A percentile compares a stretch with the other conserved stretches of the same genome.
Conservation (phyloP, 2,888 invertebrate genomes). For the Scaptomyza parva region DNA sequence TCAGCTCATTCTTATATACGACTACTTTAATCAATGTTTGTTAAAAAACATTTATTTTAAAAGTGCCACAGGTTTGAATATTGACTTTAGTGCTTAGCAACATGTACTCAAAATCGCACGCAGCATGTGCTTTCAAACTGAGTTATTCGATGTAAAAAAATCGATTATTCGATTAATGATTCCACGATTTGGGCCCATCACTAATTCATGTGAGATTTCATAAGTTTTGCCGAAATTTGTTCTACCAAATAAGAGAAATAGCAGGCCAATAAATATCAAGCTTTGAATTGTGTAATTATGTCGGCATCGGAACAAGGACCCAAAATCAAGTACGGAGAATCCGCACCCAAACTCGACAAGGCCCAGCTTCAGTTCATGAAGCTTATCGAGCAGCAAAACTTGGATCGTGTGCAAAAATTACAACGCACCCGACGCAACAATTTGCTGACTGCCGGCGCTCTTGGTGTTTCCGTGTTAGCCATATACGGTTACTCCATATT, state of each 20-base stretch:
- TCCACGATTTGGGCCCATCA: slow-evolving; percentile 14
- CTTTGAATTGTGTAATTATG: slow-evolving; percentile 66
- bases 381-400: slow-evolving; percentile 91
- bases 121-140: background rate
- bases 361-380: slow-evolving; percentile 92
- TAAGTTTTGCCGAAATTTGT: slow-evolving; percentile 51
- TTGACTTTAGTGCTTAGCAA: background rate
- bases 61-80: background rate
- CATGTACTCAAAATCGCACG: background rate
- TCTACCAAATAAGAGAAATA: slow-evolving; percentile 11
- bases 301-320: slow-evolving; percentile 75
- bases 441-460: slow-evolving; percentile 87
- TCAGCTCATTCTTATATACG: too few relatives aligned
- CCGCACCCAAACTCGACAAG: slow-evolving; percentile 85
- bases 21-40: too few relatives aligned
- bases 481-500: slow-evolving; percentile 95
- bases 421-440: slow-evolving; percentile 88
- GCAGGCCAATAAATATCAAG: slow-evolving; percentile 5
- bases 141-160: background rate
- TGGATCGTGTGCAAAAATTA: slow-evolving; percentile 89
- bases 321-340: slow-evolving; percentile 83
- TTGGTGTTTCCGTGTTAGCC: slow-evolving; percentile 89
- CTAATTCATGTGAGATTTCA: slow-evolving; percentile 59
- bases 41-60: background rate
- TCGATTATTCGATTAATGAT: slow-evolving; percentile 20